These are phyloP conservation scores for Callospermophilus lateralis DNA, from an alignment of 2,113 vertebrate species.

Conservation along the genomic window DNA sequence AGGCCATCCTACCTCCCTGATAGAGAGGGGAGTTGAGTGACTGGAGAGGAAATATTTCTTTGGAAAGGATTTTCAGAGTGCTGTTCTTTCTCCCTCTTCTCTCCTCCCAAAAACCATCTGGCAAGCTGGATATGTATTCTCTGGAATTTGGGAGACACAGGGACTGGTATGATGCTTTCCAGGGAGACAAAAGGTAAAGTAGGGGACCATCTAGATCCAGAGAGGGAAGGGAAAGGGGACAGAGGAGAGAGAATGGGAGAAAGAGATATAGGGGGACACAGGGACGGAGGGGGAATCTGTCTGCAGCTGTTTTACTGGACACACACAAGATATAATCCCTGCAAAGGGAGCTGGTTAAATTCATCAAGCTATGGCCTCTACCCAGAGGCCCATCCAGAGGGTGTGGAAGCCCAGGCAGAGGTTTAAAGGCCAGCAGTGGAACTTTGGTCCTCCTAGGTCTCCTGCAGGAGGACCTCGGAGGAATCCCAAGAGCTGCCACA, in stretches of 20 bases:
- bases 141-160: neutral
- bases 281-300: neutral
- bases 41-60: neutral
- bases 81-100: too few relatives aligned
- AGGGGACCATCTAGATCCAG: neutral
- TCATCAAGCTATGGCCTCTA: neutral
- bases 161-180: neutral
- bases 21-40: neutral
- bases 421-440: neutral
- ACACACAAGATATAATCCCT: neutral
- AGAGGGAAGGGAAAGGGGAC: neutral
- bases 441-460: neutral
- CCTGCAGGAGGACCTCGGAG: neutral
- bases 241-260: too few relatives aligned
- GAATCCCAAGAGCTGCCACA: neutral
- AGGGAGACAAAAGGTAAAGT: neutral
- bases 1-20: neutral
- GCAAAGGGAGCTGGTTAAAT: neutral
- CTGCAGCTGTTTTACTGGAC: neutral
- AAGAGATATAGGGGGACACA: too few relatives aligned
- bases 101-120: neutral
- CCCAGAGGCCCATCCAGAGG: neutral
- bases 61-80: neutral
- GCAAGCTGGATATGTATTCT: neutral
- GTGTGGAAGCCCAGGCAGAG: neutral